Conservation (phyloP, 2,888 invertebrate genomes). For the Hemithea aestivaria region DNA sequence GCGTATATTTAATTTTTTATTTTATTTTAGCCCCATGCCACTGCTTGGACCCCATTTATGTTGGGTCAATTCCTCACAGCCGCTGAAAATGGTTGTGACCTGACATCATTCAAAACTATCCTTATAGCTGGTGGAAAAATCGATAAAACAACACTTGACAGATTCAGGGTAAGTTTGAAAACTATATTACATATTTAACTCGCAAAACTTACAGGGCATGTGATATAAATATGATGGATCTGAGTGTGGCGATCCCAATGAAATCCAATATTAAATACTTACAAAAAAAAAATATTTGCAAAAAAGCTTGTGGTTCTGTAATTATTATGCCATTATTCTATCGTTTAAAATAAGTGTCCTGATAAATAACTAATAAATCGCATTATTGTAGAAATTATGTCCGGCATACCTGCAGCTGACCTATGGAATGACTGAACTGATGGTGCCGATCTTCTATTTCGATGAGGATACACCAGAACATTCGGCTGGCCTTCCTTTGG, state of each 20-base stretch:
- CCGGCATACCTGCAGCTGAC: constrained; percentile 33
- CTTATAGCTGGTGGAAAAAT: constrained; percentile 43
- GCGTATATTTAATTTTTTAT: too few relatives aligned
- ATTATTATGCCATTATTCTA: too few relatives aligned
- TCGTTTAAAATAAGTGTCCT: neutral
- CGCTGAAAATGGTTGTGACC: constrained; percentile 43
- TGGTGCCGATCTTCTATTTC: constrained; percentile 41
- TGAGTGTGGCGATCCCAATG: too few relatives aligned
- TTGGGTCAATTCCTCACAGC: constrained; percentile 41
- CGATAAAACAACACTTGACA: constrained; percentile 38
- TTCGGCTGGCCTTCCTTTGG: constrained; percentile 35
- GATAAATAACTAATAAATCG: neutral
- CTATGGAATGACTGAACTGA: constrained; percentile 47
- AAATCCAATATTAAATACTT: too few relatives aligned
- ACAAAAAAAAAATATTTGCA: too few relatives aligned
- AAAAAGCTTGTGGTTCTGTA: too few relatives aligned
- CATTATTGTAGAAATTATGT: constrained; percentile 33
- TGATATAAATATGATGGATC: too few relatives aligned
- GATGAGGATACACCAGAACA: constrained; percentile 30
- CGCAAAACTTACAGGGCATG: too few relatives aligned
- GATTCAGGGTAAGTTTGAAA: constrained; percentile 40
- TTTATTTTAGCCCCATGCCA: constrained; percentile 20
- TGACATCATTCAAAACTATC: constrained; percentile 45
- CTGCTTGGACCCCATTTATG: constrained; percentile 45
- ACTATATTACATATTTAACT: too few relatives aligned